These are phyloP conservation scores for Odocoileus hemionus DNA, from an alignment of 2,113 vertebrate species.

Conservation along the genomic window DNA sequence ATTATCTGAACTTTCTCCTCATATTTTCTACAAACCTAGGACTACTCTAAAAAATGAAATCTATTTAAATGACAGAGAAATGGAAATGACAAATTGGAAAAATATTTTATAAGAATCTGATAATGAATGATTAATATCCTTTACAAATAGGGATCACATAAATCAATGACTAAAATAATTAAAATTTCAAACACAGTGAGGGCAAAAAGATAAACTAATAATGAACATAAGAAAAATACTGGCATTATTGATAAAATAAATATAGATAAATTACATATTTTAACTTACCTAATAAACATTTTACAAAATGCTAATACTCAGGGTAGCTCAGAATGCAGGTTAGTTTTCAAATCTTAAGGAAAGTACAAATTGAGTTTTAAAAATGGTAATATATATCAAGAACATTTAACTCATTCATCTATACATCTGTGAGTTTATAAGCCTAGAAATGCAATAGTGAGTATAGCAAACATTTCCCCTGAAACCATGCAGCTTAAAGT, in stretches of 20 bases:
- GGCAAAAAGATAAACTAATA: not conserved
- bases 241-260: not conserved
- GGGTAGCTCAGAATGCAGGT: not conserved
- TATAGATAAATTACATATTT: not conserved
- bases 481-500: not conserved
- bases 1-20: not conserved
- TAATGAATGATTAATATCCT: not conserved
- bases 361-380: not conserved
- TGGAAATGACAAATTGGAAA: not conserved
- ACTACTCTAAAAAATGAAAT: not conserved
- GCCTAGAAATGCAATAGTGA: not conserved
- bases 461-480: not conserved
- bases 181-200: not conserved
- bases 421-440: not conserved
- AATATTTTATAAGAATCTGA: not conserved
- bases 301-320: not conserved
- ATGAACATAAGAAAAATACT: not conserved
- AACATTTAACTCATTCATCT: not conserved
- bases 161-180: not conserved
- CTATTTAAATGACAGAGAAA: not conserved
- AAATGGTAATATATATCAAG: not conserved
- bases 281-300: not conserved
- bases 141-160: not conserved
- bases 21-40: not conserved
- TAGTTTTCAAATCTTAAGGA: not conserved